Evolutionary conservation across 2,797 vertebrate species (phyloP).

Genomic region (Gallinago nigripennis): DNA sequence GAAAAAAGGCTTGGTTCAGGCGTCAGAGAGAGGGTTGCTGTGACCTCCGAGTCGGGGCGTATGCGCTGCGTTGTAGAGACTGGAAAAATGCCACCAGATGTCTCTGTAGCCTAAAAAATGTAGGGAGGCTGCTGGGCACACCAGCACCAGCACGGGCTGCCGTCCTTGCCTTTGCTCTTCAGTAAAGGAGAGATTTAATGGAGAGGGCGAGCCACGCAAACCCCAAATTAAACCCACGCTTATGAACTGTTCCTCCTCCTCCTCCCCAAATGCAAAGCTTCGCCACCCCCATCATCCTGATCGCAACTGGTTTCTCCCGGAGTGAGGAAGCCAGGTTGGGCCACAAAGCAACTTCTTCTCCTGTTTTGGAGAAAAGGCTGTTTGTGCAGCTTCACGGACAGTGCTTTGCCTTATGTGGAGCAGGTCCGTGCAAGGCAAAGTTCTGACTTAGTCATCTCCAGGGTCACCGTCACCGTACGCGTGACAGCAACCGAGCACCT

Average conservation of each 20-base stretch:
- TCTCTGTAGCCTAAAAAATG: constrained; percentile 68
- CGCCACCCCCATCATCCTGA: accelerated
- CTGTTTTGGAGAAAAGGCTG: not conserved
- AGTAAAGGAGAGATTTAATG: not conserved
- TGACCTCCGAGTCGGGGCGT: not conserved
- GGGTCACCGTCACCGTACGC: not conserved
- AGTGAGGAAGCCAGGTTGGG: not conserved
- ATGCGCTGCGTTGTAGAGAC: not conserved
- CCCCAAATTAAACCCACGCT: accelerated
- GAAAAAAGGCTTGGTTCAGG: not conserved
- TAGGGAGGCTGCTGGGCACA: not conserved
- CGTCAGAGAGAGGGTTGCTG: not conserved
- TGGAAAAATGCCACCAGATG: constrained; percentile 74
- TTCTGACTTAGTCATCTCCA: not conserved
- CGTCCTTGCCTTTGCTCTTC: not conserved
- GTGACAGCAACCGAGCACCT: not conserved
- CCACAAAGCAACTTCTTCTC: not conserved
- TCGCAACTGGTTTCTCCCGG: not conserved
- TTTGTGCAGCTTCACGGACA: accelerated
- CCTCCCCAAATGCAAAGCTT: not conserved
- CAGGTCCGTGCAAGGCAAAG: not conserved
- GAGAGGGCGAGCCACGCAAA: not conserved
- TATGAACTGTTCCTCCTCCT: not conserved
- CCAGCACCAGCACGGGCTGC: not conserved
- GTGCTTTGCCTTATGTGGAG: not conserved